Percentiles rank a stretch among this genome's conserved stretches.
Conservation (phyloP, 2,888 invertebrate species). For the Zele albiditarsus region DNA sequence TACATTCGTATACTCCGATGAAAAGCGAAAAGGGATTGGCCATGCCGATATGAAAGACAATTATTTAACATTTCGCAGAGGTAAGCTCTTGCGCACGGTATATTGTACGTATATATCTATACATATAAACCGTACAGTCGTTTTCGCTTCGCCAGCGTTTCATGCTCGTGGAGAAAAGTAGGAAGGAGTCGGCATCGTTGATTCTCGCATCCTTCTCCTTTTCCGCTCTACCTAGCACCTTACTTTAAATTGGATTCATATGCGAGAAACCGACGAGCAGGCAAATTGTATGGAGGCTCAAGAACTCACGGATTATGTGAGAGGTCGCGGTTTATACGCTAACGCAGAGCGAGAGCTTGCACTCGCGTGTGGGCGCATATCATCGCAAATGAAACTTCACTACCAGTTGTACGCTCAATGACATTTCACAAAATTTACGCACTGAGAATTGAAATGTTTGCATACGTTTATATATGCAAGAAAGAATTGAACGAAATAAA, state of each 20-base stretch:
- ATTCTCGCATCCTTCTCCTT: slow-evolving; percentile 49
- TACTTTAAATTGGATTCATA: slow-evolving; percentile 62
- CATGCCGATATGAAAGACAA: slow-evolving; percentile 53
- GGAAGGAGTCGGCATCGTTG: slow-evolving; percentile 31
- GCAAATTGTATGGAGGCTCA: slow-evolving; percentile 58
- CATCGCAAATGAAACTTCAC: neutral
- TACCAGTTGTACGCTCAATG: neutral
- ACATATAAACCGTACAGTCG: slow-evolving; percentile 37
- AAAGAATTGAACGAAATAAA: neutral
- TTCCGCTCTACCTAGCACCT: slow-evolving; percentile 51
- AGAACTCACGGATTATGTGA: slow-evolving; percentile 51
- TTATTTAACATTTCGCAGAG: slow-evolving; percentile 59
- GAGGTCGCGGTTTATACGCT: slow-evolving; percentile 30
- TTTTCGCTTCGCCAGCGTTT: slow-evolving; percentile 59
- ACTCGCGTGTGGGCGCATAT: neutral
- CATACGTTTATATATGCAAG: neutral
- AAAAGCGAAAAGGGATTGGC: neutral
- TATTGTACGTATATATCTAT: slow-evolving; percentile 22
- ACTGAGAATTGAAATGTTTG: neutral
- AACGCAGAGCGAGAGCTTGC: neutral
- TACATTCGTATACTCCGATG: neutral
- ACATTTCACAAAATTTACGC: neutral
- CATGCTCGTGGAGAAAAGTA: slow-evolving; percentile 38
- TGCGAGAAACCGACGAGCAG: slow-evolving; percentile 54
- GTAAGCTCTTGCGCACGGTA: slow-evolving; percentile 38